Evolutionary conservation across 1,140 invertebrate genomes (phyloP).

Genomic region (Monochamus saltuarius): DNA sequence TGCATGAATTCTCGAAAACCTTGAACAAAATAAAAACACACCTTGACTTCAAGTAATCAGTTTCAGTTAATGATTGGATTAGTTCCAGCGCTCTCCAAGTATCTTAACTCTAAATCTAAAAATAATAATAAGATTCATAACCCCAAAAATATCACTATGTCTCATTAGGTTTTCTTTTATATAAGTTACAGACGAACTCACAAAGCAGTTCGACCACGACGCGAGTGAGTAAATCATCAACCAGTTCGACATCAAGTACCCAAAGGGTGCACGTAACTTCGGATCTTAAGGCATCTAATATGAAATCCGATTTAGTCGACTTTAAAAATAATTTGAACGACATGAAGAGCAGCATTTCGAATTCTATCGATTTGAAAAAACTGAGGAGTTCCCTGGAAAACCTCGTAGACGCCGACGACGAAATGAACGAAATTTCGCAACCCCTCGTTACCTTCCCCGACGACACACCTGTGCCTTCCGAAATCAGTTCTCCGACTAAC

Average conservation of each 20-base stretch:
- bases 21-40: too few species aligned
- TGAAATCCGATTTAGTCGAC: conserved; percentile 74
- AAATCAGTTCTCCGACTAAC: conserved; percentile 54
- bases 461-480: conserved; percentile 62
- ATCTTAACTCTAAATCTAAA: conserved; percentile 6
- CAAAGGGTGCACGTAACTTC: conserved; percentile 55
- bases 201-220: conserved; percentile 48
- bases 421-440: conserved; percentile 45
- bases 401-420: conserved; percentile 54
- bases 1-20: too few species aligned
- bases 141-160: conserved; percentile 33
- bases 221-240: conserved; percentile 39
- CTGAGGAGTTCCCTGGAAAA: conserved; percentile 63
- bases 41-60: too few species aligned
- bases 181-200: conserved; percentile 48
- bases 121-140: conserved; percentile 25
- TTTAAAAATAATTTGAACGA: conserved; percentile 76
- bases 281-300: conserved; percentile 67
- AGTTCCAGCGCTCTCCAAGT: conserved; percentile 5
- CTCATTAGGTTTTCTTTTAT: conserved; percentile 33
- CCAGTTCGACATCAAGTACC: conserved; percentile 39
- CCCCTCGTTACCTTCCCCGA: conserved; percentile 79
- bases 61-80: conserved; percentile 1
- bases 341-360: conserved; percentile 64
- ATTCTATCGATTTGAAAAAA: conserved; percentile 38